Evolutionary conservation across 2,113 vertebrate species (phyloP), one percentile per base, ranked within the genome.

Genomic region (Epinephelus fuscoguttatus): DNA sequence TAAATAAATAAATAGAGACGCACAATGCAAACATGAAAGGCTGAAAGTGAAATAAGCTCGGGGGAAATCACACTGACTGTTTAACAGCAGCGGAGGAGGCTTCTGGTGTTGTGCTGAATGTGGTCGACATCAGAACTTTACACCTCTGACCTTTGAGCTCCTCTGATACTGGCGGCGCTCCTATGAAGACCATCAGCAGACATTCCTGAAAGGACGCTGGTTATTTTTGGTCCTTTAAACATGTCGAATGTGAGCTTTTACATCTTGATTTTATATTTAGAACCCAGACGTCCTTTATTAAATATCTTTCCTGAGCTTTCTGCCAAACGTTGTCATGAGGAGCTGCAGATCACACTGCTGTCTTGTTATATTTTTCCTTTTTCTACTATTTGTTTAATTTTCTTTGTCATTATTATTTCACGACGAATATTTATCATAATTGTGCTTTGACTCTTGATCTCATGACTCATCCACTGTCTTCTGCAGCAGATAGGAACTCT

Each of bases 71-170:
- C 27, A 3, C 1, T 1, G 30, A 77, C 2, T 14, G 15, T 21
- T 45, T 37, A 42, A 4, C 61, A 23, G 66, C 70, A 27, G 64
- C 17, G 2, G 0, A 30, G 23, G 3, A 25, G 50, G 13, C 15
- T 27, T 8, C 50, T 30, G 84, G 42, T 72, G 60, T 63, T n/a
- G 21, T n/a, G 21, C 14, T 21, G 30, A 50, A 67, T 14, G 49
- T 17, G 80, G 56, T 80, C 62, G 53, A 9, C 73, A 47, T 49
- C 60, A 70, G 64, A 76, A 66, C 45, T 53, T 6, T n/a, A 55
- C 50, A 77, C 75, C 74, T 71, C 13, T 66, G 75, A 82, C 82
- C 71, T 82, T 76, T 76, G 49, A 64, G 57, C 40, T 62, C 56
- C 14, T 33, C 57, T 7, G 62, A 63, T 42, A 1, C 75, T 79